Evolutionary conservation across 2,888 invertebrate species (phyloP).

Genomic region (Apotomis betuletana): DNA sequence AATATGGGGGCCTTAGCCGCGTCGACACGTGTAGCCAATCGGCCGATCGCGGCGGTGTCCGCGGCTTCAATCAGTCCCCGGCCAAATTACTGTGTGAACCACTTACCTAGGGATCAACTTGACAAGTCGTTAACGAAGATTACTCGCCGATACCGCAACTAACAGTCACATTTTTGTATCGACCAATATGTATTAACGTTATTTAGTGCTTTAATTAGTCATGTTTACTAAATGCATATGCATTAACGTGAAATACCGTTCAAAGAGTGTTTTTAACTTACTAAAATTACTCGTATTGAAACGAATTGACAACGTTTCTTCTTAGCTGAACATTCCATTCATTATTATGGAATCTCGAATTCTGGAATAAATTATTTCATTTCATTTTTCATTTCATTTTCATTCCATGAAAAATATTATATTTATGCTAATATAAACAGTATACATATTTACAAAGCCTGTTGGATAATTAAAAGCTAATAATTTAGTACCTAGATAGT

Average conservation of each 20-base stretch:
- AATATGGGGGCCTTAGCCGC: slow-evolving; percentile 68
- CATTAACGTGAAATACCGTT: slow-evolving; percentile 1
- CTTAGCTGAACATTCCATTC: not conserved
- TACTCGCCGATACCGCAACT: slow-evolving; percentile 7
- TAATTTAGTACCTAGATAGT: slow-evolving; percentile 11
- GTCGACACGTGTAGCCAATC: slow-evolving; percentile 80
- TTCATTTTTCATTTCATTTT: too few species aligned
- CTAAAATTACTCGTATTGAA: not conserved
- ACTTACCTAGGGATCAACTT: slow-evolving; percentile 7
- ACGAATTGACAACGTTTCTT: slow-evolving; percentile 2
- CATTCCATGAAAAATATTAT: slow-evolving; percentile 9
- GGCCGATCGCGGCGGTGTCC: slow-evolving; percentile 65
- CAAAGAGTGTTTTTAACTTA: not conserved
- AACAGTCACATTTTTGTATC: not conserved
- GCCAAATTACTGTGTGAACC: slow-evolving; percentile 49
- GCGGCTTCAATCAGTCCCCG: slow-evolving; percentile 57
- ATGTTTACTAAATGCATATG: slow-evolving; percentile 1
- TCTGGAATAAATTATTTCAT: too few species aligned
- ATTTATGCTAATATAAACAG: slow-evolving; percentile 22
- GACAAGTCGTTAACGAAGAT: slow-evolving; percentile 27
- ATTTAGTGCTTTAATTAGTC: not conserved
- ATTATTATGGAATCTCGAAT: too few species aligned
- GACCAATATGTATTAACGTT: not conserved
- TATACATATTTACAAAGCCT: not conserved
- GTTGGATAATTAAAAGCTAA: slow-evolving; percentile 23